Evolutionary conservation across 2,113 vertebrate species (phyloP).

Genomic region (Scomber colias): DNA sequence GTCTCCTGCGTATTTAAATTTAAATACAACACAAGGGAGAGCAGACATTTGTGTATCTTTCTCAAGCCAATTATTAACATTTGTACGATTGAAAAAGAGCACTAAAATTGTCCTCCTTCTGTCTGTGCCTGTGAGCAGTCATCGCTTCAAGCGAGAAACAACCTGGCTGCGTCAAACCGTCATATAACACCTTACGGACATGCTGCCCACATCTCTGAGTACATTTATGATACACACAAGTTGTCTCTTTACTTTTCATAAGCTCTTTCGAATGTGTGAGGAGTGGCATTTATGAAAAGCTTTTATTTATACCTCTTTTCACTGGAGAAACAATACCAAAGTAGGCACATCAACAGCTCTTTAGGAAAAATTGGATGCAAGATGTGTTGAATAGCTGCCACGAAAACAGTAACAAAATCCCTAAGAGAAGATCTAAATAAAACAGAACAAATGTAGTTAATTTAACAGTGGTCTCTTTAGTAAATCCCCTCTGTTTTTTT

Average conservation of each 20-base stretch:
- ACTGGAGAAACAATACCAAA: conserved; percentile 11
- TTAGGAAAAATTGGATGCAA: conserved; percentile 27
- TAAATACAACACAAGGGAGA: conserved; percentile 1
- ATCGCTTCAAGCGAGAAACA: conserved; percentile 41
- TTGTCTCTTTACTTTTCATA: conserved; percentile 5
- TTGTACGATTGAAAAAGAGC: conserved; percentile 18
- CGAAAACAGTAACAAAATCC: conserved; percentile 18
- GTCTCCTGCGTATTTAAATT: conserved; percentile 28
- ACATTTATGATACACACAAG: conserved; percentile 17
- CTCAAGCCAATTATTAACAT: conserved; percentile 32
- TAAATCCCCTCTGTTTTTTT: conserved; percentile 49
- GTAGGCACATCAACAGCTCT: conserved; percentile 15
- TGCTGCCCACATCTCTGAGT: conserved; percentile 43
- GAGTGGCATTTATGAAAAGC: conserved; percentile 10
- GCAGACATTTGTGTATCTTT: not conserved
- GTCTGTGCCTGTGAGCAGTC: conserved; percentile 59
- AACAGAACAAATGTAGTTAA: conserved; percentile 36
- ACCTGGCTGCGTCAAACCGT: conserved; percentile 45
- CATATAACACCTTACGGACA: conserved; percentile 60
- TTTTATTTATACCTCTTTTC: conserved; percentile 8
- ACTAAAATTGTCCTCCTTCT: conserved; percentile 44
- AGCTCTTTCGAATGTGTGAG: not conserved
- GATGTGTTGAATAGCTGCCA: conserved; percentile 35
- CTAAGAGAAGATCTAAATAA: conserved; percentile 38
- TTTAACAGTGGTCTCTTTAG: conserved; percentile 46